Percentiles rank a stretch among this genome's conserved stretches.
Conservation (phyloP, 2,797 vertebrate genomes). For the Bradypodion pumilum region DNA sequence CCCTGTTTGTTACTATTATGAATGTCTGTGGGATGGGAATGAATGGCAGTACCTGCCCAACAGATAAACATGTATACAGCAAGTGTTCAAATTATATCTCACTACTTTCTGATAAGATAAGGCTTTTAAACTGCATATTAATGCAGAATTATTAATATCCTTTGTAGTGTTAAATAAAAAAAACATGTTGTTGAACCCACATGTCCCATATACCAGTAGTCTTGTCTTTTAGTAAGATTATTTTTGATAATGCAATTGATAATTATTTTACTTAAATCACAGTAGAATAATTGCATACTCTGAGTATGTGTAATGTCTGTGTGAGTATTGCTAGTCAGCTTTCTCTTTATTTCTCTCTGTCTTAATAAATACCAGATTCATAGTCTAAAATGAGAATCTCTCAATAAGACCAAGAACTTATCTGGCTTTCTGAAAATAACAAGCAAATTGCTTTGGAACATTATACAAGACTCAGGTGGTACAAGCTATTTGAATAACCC, state of each 20-base stretch:
- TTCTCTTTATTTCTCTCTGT: slow-evolving; percentile 32
- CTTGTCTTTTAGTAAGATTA: slow-evolving; percentile 29
- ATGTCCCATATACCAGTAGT: slow-evolving; percentile 3
- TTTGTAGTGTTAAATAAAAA: slow-evolving; percentile 30
- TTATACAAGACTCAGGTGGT: slow-evolving; percentile 27
- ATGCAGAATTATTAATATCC: slow-evolving; percentile 41
- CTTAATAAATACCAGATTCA: slow-evolving; percentile 27
- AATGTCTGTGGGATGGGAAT: neutral
- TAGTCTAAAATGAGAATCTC: slow-evolving; percentile 25
- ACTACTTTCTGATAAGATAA: slow-evolving; percentile 36
- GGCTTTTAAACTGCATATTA: slow-evolving; percentile 47
- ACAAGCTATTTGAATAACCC: slow-evolving; percentile 32
- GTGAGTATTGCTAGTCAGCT: neutral
- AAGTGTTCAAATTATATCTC: neutral
- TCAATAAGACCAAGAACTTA: slow-evolving; percentile 21
- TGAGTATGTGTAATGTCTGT: neutral
- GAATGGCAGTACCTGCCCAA: neutral
- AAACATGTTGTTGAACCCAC: slow-evolving; percentile 24
- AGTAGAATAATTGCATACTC: neutral
- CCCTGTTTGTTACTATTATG: neutral
- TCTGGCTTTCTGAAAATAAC: slow-evolving; percentile 32
- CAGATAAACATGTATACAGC: neutral
- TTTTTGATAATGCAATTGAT: slow-evolving; percentile 35
- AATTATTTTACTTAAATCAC: slow-evolving; percentile 17
- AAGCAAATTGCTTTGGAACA: slow-evolving; percentile 31